phyloP scores from a whole-genome alignment of 2,888 invertebrate species.

The Drosophila cyrtoloma region DNA sequence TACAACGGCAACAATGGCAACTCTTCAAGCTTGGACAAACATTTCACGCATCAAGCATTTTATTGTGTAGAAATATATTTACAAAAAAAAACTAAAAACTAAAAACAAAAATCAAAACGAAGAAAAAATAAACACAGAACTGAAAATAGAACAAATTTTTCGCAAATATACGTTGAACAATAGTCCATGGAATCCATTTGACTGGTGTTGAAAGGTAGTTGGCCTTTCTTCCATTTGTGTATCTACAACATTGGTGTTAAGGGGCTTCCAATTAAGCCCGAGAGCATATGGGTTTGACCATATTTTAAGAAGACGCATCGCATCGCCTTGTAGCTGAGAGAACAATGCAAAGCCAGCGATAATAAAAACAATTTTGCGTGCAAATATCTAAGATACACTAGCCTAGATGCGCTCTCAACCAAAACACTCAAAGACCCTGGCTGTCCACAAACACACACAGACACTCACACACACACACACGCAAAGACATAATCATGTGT shows the following conservation, averaged over 20 bases:
- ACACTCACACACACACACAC: constrained; percentile 22
- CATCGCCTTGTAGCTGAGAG: constrained; percentile 64
- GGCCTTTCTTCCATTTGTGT: constrained; percentile 9
- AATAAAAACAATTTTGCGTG: constrained; percentile 82
- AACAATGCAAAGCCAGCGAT: constrained; percentile 49
- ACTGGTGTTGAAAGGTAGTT: constrained; percentile 33
- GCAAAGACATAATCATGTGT: constrained; percentile 40
- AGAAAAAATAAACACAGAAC: constrained; percentile 6
- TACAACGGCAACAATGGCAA: constrained; percentile 76
- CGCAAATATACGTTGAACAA: constrained; percentile 48
- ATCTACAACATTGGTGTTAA: constrained; percentile 1
- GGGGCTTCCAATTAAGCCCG: constrained; percentile 37
- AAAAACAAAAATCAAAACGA: constrained; percentile 42
- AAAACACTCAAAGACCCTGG: constrained; percentile 83
- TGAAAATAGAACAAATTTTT: constrained; percentile 56
- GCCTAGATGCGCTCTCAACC: constrained; percentile 84
- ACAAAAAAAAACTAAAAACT: constrained; percentile 32
- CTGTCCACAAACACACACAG: constrained; percentile 51
- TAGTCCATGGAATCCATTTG: constrained; percentile 37
- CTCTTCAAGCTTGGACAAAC: constrained; percentile 84
- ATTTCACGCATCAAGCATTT: constrained; percentile 84
- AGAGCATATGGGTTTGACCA: constrained; percentile 39
- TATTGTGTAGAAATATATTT: constrained; percentile 70
- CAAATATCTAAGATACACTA: constrained; percentile 85
- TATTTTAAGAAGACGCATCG: constrained; percentile 57